phyloP scores from a whole-genome alignment of 2,888 invertebrate genomes.

The Diarsia rubi region DNA sequence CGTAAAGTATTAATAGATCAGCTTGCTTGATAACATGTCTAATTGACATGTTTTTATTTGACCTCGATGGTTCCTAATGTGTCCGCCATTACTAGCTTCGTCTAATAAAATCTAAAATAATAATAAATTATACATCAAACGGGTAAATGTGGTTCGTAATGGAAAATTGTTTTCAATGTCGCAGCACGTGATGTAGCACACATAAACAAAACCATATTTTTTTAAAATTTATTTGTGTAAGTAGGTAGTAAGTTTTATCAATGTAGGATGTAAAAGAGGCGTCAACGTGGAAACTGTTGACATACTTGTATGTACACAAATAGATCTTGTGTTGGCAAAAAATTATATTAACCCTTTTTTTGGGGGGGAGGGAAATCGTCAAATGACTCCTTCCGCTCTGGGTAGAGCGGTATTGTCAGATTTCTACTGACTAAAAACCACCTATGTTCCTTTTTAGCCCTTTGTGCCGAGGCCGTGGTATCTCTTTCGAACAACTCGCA shows the following conservation, averaged over 20 bases:
- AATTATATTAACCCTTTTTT: too few species aligned
- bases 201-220: neutral
- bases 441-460: too few species aligned
- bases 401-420: too few species aligned
- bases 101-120: conserved; percentile 27
- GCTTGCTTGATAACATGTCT: conserved; percentile 56
- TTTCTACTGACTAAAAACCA: too few species aligned
- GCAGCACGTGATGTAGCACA: conserved; percentile 4
- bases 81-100: conserved; percentile 27
- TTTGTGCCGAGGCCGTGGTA: too few species aligned
- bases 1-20: conserved; percentile 42
- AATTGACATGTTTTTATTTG: conserved; percentile 58
- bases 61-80: conserved; percentile 49
- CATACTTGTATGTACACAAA: neutral
- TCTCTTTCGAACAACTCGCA: too few species aligned
- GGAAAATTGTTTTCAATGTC: conserved; percentile 12
- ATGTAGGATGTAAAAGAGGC: neutral
- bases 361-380: too few species aligned
- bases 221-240: neutral
- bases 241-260: neutral
- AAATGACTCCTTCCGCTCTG: too few species aligned
- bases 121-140: conserved; percentile 23
- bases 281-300: neutral
- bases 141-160: conserved; percentile 16
- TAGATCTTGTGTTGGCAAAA: neutral